A percentile compares a stretch with the other conserved stretches of the same genome.
Conservation (phyloP, 2,113 vertebrate genomes). For the Oceanites oceanicus region DNA sequence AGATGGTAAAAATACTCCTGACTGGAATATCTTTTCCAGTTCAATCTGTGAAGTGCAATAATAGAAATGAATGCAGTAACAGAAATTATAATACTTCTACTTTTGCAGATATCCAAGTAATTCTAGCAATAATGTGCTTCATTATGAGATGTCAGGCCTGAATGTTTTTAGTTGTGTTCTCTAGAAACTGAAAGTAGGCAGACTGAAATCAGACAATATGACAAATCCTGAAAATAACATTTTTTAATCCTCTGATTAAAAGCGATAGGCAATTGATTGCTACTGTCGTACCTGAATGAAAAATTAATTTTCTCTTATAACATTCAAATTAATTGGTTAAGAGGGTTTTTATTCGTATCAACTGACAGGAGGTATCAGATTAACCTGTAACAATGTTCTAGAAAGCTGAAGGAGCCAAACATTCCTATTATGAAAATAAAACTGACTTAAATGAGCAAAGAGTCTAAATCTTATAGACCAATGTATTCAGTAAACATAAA, state of each 20-base stretch:
- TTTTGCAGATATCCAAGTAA: background rate
- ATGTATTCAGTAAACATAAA: background rate
- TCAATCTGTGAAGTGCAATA: background rate
- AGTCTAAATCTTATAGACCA: background rate
- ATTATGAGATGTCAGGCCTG: background rate
- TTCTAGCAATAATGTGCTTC: background rate
- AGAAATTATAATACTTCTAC: background rate
- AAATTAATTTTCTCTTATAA: background rate
- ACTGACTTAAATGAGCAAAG: background rate
- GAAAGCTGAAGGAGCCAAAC: background rate
- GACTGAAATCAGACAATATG: background rate
- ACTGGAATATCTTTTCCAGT: background rate
- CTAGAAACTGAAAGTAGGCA: background rate
- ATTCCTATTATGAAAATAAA: background rate
- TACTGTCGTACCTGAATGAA: background rate
- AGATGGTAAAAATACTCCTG: background rate
- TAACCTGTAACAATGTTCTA: background rate
- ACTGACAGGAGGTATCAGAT: background rate
- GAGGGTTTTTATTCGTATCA: background rate
- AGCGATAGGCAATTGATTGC: background rate
- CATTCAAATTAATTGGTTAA: background rate
- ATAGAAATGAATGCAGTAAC: background rate
- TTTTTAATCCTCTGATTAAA: background rate
- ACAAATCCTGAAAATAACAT: background rate
- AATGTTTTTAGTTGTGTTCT: background rate